A percentile compares a stretch with the other conserved stretches of the same genome.
Conservation (phyloP, 2,113 vertebrate genomes). For the Isurus oxyrinchus region DNA sequence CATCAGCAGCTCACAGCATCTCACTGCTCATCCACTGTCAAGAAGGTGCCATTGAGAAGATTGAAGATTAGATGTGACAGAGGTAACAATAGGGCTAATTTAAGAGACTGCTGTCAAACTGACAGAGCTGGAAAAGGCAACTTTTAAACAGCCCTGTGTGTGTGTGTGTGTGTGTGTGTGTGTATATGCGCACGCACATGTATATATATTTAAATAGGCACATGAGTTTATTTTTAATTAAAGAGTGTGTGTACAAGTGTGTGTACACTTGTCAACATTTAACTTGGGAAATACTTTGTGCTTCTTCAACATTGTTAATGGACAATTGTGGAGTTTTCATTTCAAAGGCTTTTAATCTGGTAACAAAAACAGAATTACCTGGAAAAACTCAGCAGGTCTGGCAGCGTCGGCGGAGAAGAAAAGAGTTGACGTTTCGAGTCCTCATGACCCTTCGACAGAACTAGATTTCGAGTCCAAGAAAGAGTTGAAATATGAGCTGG, state of each 20-base stretch:
- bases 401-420: too few relatives aligned
- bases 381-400: too few relatives aligned
- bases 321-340: neutral
- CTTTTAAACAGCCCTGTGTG: neutral
- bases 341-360: neutral
- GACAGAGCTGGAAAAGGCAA: neutral
- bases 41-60: neutral
- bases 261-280: neutral
- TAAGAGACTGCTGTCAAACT: neutral
- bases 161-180: neutral
- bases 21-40: constrained; percentile 12
- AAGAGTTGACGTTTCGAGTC: too few relatives aligned
- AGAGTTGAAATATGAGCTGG: too few relatives aligned
- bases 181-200: neutral
- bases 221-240: neutral
- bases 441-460: too few relatives aligned
- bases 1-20: neutral
- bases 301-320: neutral
- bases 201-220: neutral
- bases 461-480: too few relatives aligned
- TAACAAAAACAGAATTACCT: too few relatives aligned
- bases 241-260: neutral
- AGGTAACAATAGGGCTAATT: neutral
- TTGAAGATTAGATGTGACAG: constrained; percentile 30
- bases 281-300: neutral